Percentiles rank a stretch among this genome's conserved stretches.
Evolutionary conservation across 64 coral and sea anemone species (phyloP).

Genomic region (Montipora efflorescens): DNA sequence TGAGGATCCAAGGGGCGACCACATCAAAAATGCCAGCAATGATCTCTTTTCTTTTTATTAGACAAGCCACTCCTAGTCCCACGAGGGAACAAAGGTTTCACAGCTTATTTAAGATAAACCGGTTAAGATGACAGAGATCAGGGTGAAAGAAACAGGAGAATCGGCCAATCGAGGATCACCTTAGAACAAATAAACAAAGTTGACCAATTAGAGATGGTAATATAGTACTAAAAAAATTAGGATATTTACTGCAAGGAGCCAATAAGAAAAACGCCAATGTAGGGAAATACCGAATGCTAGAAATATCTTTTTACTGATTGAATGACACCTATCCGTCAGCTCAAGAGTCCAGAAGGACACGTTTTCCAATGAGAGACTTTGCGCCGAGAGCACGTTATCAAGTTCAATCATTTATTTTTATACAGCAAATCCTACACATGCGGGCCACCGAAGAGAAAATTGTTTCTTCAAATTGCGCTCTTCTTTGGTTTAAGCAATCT

Average conservation of each 20-base stretch:
- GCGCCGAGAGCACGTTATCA: neutral
- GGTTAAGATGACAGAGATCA: neutral
- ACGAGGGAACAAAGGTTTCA: conserved; percentile 39
- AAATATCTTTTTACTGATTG: neutral
- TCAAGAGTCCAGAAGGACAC: conserved; percentile 46
- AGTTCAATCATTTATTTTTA: neutral
- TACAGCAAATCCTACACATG: neutral
- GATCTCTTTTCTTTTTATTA: conserved; percentile 15
- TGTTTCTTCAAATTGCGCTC: neutral
- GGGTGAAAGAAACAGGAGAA: neutral
- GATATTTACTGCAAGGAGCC: neutral
- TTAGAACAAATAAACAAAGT: neutral
- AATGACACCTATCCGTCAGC: conserved; percentile 4
- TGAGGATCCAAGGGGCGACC: conserved; percentile 44
- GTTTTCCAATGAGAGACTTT: neutral
- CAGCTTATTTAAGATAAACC: neutral
- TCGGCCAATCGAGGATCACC: neutral
- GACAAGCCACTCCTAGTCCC: conserved; percentile 25
- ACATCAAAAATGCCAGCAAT: neutral
- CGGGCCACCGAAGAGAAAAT: neutral
- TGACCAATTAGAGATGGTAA: neutral
- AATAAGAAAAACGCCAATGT: neutral
- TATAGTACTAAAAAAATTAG: neutral
- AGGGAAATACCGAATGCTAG: neutral
- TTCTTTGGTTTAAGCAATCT: neutral